Conservation (phyloP, 2,113 vertebrate genomes). For the Hippopotamus amphibius region DNA sequence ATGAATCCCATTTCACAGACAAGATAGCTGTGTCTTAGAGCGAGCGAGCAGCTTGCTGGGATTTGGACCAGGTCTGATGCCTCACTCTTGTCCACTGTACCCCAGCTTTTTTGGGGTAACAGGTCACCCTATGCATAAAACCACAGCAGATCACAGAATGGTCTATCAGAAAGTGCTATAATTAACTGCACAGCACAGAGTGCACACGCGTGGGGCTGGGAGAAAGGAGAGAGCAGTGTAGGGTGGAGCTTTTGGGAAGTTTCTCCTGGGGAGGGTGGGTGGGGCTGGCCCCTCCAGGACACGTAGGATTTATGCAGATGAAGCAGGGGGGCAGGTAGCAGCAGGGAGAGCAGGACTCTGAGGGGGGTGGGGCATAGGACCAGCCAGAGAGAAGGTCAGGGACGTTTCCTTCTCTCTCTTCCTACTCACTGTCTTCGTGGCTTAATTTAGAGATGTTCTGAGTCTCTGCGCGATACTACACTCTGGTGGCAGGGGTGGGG, state of each 20-base stretch:
- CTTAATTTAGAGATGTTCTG: not conserved
- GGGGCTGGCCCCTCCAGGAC: not conserved
- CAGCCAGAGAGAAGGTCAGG: not conserved
- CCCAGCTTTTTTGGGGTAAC: not conserved
- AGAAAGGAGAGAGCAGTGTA: not conserved
- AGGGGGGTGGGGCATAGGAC: accelerated
- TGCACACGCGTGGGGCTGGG: accelerated
- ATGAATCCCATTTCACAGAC: not conserved
- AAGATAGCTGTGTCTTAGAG: not conserved
- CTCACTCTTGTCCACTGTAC: not conserved
- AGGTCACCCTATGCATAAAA: not conserved
- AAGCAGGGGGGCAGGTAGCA: accelerated
- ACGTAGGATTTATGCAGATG: not conserved
- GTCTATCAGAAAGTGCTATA: not conserved
- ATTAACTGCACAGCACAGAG: accelerated
- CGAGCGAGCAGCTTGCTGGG: not conserved
- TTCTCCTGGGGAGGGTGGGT: no score
- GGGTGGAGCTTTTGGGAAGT: not conserved
- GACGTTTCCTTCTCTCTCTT: not conserved
- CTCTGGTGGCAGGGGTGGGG: no score
- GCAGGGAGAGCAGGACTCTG: not conserved
- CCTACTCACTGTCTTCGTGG: not conserved
- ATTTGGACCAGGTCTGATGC: not conserved
- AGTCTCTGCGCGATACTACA: not conserved
- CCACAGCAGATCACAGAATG: not conserved